These are phyloP conservation scores for Geopemphigus sp. DNA, from an alignment of 1,140 invertebrate genomes.

Conservation along the genomic window DNA sequence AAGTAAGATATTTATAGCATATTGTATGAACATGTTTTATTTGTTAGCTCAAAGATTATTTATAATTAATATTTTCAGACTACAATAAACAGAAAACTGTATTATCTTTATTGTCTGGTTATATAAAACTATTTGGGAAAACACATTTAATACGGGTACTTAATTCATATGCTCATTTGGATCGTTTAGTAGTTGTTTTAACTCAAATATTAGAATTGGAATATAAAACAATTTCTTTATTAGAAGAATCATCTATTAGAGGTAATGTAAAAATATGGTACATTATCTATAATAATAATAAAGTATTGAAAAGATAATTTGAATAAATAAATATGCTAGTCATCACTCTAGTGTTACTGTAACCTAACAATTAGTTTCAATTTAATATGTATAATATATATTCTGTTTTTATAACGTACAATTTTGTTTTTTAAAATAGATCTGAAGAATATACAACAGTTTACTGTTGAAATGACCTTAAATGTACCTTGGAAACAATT, in stretches of 20 bases:
- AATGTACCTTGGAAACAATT: conserved; percentile 60
- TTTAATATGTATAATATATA: too few relatives aligned
- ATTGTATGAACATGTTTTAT: neutral
- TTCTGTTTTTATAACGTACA: neutral
- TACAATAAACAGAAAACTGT: conserved; percentile 53
- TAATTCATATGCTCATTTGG: conserved; percentile 58
- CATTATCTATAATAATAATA: neutral
- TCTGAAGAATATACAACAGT: neutral
- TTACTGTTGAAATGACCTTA: neutral
- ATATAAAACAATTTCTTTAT: conserved; percentile 58
- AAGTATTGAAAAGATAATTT: neutral
- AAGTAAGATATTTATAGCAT: conserved; percentile 8
- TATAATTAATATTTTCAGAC: neutral
- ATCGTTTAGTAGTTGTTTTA: conserved; percentile 56
- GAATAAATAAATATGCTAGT: neutral
- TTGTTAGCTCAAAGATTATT: neutral
- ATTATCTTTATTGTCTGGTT: conserved; percentile 60
- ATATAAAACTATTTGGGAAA: conserved; percentile 60
- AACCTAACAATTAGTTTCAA: too few relatives aligned
- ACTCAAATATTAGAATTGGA: conserved; percentile 44
- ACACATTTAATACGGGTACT: conserved; percentile 60
- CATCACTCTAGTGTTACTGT: too few relatives aligned
- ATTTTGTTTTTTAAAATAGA: conserved; percentile 7
- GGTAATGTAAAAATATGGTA: conserved; percentile 54
- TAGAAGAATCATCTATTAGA: conserved; percentile 60